phyloP scores from a whole-genome alignment of 2,888 invertebrate genomes.

The Eurytoma californica region DNA sequence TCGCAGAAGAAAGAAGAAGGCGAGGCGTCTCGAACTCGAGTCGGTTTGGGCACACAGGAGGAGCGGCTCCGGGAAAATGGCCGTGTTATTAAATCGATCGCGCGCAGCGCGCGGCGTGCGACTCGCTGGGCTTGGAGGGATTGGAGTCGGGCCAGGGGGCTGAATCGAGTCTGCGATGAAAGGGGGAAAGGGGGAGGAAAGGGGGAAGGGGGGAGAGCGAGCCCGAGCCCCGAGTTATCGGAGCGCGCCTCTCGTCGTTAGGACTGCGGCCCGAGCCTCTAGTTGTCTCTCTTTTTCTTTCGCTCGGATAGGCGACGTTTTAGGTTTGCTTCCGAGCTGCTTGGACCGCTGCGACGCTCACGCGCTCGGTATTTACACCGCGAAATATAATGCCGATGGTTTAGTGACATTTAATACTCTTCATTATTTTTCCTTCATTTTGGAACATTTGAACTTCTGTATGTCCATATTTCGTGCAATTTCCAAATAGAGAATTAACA shows the following conservation, averaged over 20 bases:
- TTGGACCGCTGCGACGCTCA: no score
- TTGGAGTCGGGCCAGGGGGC: slow-evolving; percentile 37
- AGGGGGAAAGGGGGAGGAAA: slow-evolving; percentile 57
- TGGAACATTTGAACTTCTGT: no score
- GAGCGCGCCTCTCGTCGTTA: slow-evolving; percentile 4
- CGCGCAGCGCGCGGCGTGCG: slow-evolving; percentile 62
- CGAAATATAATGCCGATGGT: no score
- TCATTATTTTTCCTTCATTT: no score
- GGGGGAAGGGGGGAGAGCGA: slow-evolving; percentile 12
- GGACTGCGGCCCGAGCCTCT: not conserved
- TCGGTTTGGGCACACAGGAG: slow-evolving; percentile 25
- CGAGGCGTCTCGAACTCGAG: slow-evolving; percentile 3
- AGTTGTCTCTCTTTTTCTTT: no score
- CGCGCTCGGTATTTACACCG: no score
- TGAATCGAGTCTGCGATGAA: slow-evolving; percentile 59
- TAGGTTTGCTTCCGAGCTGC: no score
- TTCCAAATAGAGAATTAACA: no score
- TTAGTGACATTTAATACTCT: no score
- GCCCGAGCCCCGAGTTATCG: slow-evolving; percentile 3
- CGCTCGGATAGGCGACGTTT: no score
- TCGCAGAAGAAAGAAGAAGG: slow-evolving; percentile 39
- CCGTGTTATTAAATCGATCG: slow-evolving; percentile 74
- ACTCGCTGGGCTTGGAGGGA: slow-evolving; percentile 23
- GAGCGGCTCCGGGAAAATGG: slow-evolving; percentile 69
- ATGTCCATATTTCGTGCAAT: no score